Base-by-base conservation (phyloP, 2,797 vertebrate species). In the Notamacropus eugenii region DNA sequence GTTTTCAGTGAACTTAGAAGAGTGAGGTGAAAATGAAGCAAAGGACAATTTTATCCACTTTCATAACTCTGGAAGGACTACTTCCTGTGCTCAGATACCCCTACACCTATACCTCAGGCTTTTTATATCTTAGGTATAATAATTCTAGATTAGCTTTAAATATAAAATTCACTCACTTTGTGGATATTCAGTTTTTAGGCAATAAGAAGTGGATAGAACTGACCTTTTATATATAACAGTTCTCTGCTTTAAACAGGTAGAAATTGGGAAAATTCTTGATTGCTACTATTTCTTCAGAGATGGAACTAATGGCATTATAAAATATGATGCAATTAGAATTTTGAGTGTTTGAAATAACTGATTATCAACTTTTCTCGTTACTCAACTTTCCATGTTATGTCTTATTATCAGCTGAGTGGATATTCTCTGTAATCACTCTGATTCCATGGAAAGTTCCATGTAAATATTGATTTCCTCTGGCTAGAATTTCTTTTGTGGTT, bases 21-120 rank as follows among this genome's bases (percentile, higher is more conserved):
- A 40, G 0, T 34, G 59, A 54, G 19, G 0, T 40, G 50, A 9
- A 11, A 3, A 95, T 74, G 90, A 74, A 52, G 0, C 0, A 50
- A 12, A 34, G n/a, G 56, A 31, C 31, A 5, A 55, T 0, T 55
- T 54, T 2, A 0, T 0, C 2, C 29, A 2, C 6, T 27, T 87
- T 87, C 22, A 50, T 14, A 87, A 54, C 59, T 91, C 11, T 28
- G 56, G 59, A 93, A 55, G n/a, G 1, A 0, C 0, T 9, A 8
- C 27, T 40, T 55, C 58, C 52, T 57, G 1, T 54, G 3, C 34
- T 16, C 58, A 82, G 90, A 67, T 10, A 3, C 0, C 0, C 34
- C 2, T 2, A 8, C n/a, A 40, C 5, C 90, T 10, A 0, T 29
- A 46, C 22, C 8, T 40, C n/a, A 82, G 19, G n/a, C 67, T 87